Base-by-base conservation (phyloP, 2,113 vertebrate species). In the Dinomys branickii region DNA sequence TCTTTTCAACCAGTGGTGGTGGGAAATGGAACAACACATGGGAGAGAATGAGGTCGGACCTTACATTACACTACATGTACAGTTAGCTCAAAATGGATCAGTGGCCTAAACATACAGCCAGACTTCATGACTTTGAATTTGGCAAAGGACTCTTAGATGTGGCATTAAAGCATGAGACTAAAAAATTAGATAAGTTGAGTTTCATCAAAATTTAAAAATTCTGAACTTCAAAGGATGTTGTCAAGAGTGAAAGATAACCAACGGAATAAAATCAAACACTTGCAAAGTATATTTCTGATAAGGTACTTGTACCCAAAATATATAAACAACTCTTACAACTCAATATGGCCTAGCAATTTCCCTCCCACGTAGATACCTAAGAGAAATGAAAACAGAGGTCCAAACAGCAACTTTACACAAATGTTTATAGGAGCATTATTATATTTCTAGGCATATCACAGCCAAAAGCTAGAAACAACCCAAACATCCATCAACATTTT, bases 11-110 rank as follows among this genome's bases (percentile, higher is more conserved):
- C 35, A 59, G 73, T 17, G 13, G 30, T 19, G 28, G 44, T 26
- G 28, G 41, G 44, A n/a, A 52, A 41, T 12, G 33, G 47, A 58
- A 8, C 35, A 52, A n/a, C 26, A 33, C 24, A 24, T 24, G 10
- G 33, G 30, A 73, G 47, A 84, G 4, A 63, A 35, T 67, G 35
- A n/a, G 85, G 24, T 52, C 90, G 56, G 20, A 52, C 14, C 4
- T 41, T 16, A 22, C 11, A 30, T 47, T 35, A 81, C 5, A 50
- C 20, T 8, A 17, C 28, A 20, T 19, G 50, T 9, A 85, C 38
- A 86, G 85, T 59, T 52, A 93, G 85, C 41, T 90, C 85, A 86
- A 67, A 90, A 65, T 75, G n/a, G 7, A 52, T 59, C 22, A 89
- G 26, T 7, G 0, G 5, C 50, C 50, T 59, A 30, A 52, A 20